Percentiles rank a stretch among this genome's conserved stretches.
phyloP scores from a whole-genome alignment of 2,797 vertebrate species.

The Lepidocolaptes lacrymiger region DNA sequence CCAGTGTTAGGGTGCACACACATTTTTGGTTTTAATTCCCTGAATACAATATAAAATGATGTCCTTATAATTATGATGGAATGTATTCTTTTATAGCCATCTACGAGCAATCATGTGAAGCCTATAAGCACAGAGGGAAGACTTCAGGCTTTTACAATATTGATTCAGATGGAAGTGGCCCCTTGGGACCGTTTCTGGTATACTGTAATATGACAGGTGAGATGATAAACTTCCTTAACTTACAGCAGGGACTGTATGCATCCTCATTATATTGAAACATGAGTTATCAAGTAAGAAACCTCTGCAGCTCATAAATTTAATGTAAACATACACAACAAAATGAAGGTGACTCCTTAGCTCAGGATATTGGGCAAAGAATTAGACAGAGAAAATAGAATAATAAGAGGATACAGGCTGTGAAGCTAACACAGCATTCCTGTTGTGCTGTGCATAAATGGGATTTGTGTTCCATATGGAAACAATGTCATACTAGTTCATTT shows the following conservation, averaged over 20 bases:
- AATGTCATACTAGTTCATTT: not conserved
- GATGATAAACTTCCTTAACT: constrained; percentile 57
- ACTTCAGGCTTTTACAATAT: constrained; percentile 89
- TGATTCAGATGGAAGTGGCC: constrained; percentile 93
- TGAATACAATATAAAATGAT: constrained; percentile 18
- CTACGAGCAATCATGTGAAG: constrained; percentile 93
- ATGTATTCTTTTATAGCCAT: constrained; percentile 80
- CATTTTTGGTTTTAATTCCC: not conserved
- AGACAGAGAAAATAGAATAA: not conserved
- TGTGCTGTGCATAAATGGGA: not conserved
- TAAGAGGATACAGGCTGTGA: not conserved
- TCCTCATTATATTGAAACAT: constrained; percentile 17
- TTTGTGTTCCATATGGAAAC: not conserved
- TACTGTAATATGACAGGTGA: constrained; percentile 98
- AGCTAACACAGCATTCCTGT: not conserved
- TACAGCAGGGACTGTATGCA: not conserved
- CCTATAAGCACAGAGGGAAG: constrained; percentile 93
- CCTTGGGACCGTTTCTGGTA: constrained; percentile 86
- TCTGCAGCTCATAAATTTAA: not conserved
- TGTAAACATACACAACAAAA: not conserved
- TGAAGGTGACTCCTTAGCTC: constrained; percentile 6
- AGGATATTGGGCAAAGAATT: not conserved
- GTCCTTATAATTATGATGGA: not conserved
- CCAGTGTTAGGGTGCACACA: not conserved
- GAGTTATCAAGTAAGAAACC: not conserved